Conservation (phyloP, 1,140 invertebrate species). For the Andrena cerasifolii region DNA sequence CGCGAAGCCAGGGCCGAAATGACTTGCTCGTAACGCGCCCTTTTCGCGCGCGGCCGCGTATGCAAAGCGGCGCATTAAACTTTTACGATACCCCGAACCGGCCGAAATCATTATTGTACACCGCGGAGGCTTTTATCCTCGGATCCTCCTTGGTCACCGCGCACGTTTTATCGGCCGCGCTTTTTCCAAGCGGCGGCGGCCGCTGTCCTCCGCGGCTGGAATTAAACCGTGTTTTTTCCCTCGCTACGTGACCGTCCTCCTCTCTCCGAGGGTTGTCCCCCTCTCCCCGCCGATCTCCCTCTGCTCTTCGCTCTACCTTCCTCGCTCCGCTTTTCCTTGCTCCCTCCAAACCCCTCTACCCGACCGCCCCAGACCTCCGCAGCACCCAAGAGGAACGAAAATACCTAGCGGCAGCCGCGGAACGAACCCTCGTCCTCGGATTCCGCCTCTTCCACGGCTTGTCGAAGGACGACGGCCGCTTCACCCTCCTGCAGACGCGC, state of each 20-base stretch:
- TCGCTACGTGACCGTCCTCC: slow-evolving; percentile 49
- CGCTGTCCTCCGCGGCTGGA: slow-evolving; percentile 1
- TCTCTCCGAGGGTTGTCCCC: background rate
- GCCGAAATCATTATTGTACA: slow-evolving; percentile 22
- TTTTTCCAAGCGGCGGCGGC: slow-evolving; percentile 16
- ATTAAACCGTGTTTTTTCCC: slow-evolving; percentile 42
- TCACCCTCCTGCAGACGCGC: slow-evolving; percentile 11
- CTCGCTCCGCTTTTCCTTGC: background rate
- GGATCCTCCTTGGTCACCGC: background rate
- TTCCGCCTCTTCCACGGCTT: slow-evolving; percentile 26
- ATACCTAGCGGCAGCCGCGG: slow-evolving; percentile 54
- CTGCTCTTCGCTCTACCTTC: background rate
- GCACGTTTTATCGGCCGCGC: background rate
- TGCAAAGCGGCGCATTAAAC: slow-evolving; percentile 25
- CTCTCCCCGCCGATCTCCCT: background rate
- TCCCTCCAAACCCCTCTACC: background rate
- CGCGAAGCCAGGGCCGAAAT: background rate
- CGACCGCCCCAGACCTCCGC: no score
- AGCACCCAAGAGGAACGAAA: no score
- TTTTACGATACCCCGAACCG: slow-evolving; percentile 12
- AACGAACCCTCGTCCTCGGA: slow-evolving; percentile 42
- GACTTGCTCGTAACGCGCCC: slow-evolving; percentile 15
- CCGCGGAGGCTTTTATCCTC: background rate
- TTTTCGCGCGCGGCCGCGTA: slow-evolving; percentile 22
- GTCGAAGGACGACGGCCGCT: slow-evolving; percentile 17